phyloP scores from a whole-genome alignment of 2,113 vertebrate species.

The Menidia beryllina region DNA sequence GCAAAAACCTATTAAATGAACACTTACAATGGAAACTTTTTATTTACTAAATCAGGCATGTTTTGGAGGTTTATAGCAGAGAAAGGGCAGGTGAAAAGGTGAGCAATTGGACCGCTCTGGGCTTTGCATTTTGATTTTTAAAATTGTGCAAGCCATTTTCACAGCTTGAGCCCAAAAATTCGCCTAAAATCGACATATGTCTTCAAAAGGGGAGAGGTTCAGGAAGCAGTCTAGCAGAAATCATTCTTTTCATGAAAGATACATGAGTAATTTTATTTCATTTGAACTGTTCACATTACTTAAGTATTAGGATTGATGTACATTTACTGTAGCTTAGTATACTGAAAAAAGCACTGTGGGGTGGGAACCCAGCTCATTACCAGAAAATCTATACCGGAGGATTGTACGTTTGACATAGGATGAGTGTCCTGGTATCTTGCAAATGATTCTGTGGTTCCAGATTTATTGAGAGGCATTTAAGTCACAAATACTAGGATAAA shows the following conservation, averaged over 20 bases:
- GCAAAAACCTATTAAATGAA: neutral
- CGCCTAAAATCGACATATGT: conserved; percentile 57
- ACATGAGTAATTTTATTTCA: conserved; percentile 23
- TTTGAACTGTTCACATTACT: conserved; percentile 27
- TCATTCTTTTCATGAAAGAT: conserved; percentile 47
- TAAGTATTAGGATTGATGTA: conserved; percentile 18
- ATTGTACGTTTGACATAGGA: conserved; percentile 3
- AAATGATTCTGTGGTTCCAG: neutral
- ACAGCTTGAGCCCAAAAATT: conserved; percentile 43
- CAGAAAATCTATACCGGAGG: neutral
- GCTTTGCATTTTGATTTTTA: conserved; percentile 25
- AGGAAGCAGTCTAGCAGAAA: conserved; percentile 44
- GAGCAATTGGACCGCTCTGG: conserved; percentile 3
- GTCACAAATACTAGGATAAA: conserved; percentile 12
- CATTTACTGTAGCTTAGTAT: conserved; percentile 3
- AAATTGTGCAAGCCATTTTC: conserved; percentile 44
- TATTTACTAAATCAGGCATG: neutral
- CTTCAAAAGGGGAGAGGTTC: conserved; percentile 52
- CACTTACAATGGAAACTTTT: neutral
- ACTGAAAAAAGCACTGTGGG: neutral
- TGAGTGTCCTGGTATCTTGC: neutral
- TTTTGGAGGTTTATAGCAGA: conserved; percentile 3
- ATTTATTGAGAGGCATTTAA: neutral
- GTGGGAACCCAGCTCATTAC: neutral
- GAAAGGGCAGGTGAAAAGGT: conserved; percentile 14